These are phyloP conservation scores for Lucilia cuprina DNA, from an alignment of 1,140 invertebrate species.

Conservation along the genomic window DNA sequence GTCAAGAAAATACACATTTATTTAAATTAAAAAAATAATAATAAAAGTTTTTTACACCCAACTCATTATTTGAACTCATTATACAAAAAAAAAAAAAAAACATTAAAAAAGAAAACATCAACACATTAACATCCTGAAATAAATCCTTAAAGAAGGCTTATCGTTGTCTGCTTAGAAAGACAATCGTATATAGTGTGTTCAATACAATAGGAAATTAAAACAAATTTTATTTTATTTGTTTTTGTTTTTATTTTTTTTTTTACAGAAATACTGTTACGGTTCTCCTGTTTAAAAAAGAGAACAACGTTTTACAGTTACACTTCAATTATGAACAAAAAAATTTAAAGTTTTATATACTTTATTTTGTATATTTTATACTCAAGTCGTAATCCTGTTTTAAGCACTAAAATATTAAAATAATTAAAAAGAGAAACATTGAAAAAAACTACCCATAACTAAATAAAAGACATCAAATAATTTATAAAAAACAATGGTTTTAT, in stretches of 20 bases:
- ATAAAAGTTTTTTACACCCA: background rate
- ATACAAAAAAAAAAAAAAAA: background rate
- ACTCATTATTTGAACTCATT: conserved; percentile 26
- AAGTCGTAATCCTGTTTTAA: background rate
- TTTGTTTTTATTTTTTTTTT: too few relatives aligned
- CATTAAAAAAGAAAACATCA: background rate
- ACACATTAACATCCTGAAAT: background rate
- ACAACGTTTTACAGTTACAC: conserved; percentile 20
- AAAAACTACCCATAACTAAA: background rate
- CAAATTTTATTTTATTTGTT: background rate
- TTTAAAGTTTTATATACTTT: background rate
- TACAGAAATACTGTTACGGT: conserved; percentile 31
- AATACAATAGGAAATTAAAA: conserved; percentile 35
- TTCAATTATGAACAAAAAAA: background rate
- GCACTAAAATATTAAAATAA: background rate
- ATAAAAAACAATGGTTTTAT: background rate
- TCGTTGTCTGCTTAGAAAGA: conserved; percentile 60
- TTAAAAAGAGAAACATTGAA: background rate
- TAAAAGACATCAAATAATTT: conserved; percentile 17
- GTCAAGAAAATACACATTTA: background rate
- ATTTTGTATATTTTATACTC: background rate
- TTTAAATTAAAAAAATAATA: background rate
- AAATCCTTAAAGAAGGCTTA: conserved; percentile 38
- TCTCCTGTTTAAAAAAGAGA: conserved; percentile 37
- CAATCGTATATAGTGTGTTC: conserved; percentile 61